These are phyloP conservation scores for Catostomus latipinnis DNA, from an alignment of 2,797 vertebrate species.

Conservation along the genomic window DNA sequence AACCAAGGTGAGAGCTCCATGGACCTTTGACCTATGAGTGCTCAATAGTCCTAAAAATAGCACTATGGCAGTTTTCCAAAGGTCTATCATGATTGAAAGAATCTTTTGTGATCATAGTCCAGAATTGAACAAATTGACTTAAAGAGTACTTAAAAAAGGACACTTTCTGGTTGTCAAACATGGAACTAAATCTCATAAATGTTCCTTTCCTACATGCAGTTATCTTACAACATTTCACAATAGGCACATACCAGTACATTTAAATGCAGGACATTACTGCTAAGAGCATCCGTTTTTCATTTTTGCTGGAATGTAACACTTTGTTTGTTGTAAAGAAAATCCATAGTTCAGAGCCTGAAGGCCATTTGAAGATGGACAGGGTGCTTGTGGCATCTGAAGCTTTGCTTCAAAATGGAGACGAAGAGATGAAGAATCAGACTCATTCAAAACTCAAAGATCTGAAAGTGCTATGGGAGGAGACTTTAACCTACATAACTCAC, in stretches of 20 bases:
- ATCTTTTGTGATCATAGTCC: background rate
- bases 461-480: slow-evolving; percentile 92
- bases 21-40: slow-evolving; percentile 4
- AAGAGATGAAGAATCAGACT: slow-evolving; percentile 81
- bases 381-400: slow-evolving; percentile 81
- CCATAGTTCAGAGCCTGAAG: slow-evolving; percentile 83
- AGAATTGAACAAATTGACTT: too few relatives aligned
- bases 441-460: slow-evolving; percentile 82
- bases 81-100: background rate
- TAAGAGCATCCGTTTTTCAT: too few relatives aligned
- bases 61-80: background rate
- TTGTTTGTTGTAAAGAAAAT: slow-evolving; percentile 80
- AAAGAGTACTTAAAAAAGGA: too few relatives aligned
- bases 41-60: slow-evolving; percentile 8
- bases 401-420: slow-evolving; percentile 79
- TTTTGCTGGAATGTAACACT: background rate
- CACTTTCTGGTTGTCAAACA: too few relatives aligned
- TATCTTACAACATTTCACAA: too few relatives aligned
- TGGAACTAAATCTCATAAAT: too few relatives aligned
- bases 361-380: slow-evolving; percentile 84
- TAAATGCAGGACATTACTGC: too few relatives aligned
- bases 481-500: slow-evolving; percentile 89
- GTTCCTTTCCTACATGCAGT: too few relatives aligned
- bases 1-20: slow-evolving; percentile 83
- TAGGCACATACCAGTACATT: too few relatives aligned